Conservation (phyloP, 2,888 invertebrate genomes). For the Flexamia atlantica region DNA sequence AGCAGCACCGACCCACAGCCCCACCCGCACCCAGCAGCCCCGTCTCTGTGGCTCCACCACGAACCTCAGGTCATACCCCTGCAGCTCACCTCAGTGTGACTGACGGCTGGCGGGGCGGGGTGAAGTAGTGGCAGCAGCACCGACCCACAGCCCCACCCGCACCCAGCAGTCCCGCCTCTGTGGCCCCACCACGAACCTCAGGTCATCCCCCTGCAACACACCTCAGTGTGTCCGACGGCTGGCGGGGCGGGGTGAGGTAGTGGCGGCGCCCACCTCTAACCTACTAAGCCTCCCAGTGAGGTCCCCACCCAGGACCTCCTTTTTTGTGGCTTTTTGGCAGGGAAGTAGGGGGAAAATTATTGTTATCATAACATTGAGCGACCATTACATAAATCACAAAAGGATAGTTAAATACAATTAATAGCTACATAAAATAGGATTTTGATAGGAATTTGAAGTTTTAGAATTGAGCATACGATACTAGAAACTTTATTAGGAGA, state of each 20-base stretch:
- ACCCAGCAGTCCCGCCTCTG: constrained; percentile 55
- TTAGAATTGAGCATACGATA: no score
- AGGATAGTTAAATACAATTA: no score
- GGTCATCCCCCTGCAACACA: constrained; percentile 54
- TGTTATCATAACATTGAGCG: no score
- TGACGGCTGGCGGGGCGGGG: constrained; percentile 50
- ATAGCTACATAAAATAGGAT: no score
- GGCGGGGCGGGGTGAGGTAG: no score
- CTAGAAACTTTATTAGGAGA: no score
- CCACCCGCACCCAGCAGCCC: constrained; percentile 54
- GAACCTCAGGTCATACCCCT: constrained; percentile 61
- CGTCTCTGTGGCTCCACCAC: constrained; percentile 51
- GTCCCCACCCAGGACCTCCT: constrained; percentile 54
- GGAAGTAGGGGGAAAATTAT: no score
- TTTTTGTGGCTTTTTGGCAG: no score
- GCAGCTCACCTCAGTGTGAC: not conserved
- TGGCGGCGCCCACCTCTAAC: constrained; percentile 41
- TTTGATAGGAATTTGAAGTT: no score
- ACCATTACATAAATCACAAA: no score
- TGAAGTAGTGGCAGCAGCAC: constrained; percentile 50
- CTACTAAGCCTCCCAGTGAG: constrained; percentile 45
- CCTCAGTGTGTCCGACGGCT: no score
- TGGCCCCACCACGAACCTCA: constrained; percentile 58
- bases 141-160: constrained; percentile 52
- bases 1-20: constrained; percentile 58